Percentiles rank a stretch among this genome's conserved stretches.
Conservation (phyloP, 1,140 invertebrate genomes). For the Drosophila nebulosa region DNA sequence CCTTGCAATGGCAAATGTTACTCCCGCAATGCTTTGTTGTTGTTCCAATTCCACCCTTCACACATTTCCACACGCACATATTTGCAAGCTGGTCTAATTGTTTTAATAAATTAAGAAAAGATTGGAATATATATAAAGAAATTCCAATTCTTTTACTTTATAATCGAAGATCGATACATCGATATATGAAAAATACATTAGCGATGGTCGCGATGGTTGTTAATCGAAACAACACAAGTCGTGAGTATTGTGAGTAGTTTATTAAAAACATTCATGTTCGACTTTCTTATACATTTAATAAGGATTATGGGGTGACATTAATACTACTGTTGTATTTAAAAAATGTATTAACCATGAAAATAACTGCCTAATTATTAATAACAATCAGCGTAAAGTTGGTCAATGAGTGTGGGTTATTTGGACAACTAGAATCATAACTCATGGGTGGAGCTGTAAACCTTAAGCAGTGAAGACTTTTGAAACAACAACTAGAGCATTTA, state of each 20-base stretch:
- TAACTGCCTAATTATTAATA: too few relatives aligned
- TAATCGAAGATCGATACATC: conserved; percentile 1
- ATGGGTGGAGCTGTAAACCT: too few relatives aligned
- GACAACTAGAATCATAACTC: too few relatives aligned
- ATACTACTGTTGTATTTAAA: too few relatives aligned
- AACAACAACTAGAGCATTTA: too few relatives aligned
- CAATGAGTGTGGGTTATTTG: too few relatives aligned
- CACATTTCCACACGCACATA: conserved; percentile 52
- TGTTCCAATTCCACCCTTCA: conserved; percentile 26
- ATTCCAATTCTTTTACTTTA: background rate
- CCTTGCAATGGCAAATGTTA: conserved; percentile 20
- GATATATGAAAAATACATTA: background rate
- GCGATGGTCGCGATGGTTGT: background rate
- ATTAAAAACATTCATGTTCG: too few relatives aligned
- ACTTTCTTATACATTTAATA: too few relatives aligned
- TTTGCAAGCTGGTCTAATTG: conserved; percentile 27
- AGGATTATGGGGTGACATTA: too few relatives aligned
- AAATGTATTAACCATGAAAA: too few relatives aligned
- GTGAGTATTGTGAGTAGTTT: background rate
- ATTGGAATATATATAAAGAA: background rate
- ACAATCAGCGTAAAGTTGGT: too few relatives aligned
- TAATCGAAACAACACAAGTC: background rate
- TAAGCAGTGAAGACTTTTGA: too few relatives aligned
- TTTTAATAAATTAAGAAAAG: conserved; percentile 8
- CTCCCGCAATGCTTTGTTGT: conserved; percentile 25